Percentiles rank a stretch among this genome's conserved stretches.
Conservation (phyloP, 2,888 invertebrate species). For the Acleris literana region DNA sequence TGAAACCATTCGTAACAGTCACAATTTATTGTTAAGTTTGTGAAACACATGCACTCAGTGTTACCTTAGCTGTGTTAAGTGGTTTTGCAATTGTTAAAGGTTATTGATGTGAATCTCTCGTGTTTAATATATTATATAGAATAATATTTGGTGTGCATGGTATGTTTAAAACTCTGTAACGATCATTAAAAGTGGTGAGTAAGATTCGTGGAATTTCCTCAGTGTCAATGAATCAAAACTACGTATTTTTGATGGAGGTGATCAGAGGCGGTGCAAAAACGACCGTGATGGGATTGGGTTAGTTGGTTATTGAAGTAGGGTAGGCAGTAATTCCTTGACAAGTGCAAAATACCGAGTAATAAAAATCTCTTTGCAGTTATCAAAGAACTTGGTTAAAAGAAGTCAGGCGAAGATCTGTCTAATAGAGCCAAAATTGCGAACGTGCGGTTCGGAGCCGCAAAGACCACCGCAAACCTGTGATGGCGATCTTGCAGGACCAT, state of each 20-base stretch:
- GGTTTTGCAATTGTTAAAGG: constrained; percentile 58
- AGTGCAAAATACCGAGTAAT: constrained; percentile 55
- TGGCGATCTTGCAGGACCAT: constrained; percentile 99
- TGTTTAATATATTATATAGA: constrained; percentile 55
- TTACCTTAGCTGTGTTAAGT: constrained; percentile 63
- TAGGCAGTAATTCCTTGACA: constrained; percentile 69
- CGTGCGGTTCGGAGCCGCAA: constrained; percentile 81
- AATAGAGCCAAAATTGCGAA: constrained; percentile 82
- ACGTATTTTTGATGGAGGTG: constrained; percentile 70
- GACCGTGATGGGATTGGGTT: constrained; percentile 74
- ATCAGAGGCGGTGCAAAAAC: constrained; percentile 77
- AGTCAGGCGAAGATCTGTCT: constrained; percentile 79
- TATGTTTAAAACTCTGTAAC: constrained; percentile 35
- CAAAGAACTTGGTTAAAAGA: constrained; percentile 68
- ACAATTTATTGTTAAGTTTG: constrained; percentile 54
- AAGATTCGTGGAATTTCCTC: constrained; percentile 81
- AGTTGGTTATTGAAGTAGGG: constrained; percentile 66
- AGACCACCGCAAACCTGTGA: constrained; percentile 94
- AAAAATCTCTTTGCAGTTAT: constrained; percentile 57
- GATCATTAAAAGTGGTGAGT: constrained; percentile 55
- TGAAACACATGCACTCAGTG: constrained; percentile 74
- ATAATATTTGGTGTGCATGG: constrained; percentile 57
- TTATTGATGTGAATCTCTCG: constrained; percentile 52
- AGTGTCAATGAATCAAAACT: constrained; percentile 71
- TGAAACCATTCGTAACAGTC: constrained; percentile 45